Conservation (phyloP, 2,797 vertebrate species). For the Hemitrygon akajei region DNA sequence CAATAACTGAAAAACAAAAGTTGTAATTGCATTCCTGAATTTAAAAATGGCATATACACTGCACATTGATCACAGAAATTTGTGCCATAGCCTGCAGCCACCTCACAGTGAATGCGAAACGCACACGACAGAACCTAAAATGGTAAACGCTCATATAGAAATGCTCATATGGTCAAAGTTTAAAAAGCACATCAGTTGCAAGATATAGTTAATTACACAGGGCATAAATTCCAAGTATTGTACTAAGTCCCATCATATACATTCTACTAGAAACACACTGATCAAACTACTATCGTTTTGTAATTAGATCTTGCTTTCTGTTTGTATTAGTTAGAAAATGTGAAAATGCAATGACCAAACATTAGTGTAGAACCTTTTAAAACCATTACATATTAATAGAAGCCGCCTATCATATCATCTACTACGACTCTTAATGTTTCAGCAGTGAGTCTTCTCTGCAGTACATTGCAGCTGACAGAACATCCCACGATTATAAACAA, state of each 20-base stretch:
- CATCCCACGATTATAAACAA: too few relatives aligned
- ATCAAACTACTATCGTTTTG: not conserved
- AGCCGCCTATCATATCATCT: not conserved
- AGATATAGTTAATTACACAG: not conserved
- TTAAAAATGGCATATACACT: not conserved
- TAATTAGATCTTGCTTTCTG: not conserved
- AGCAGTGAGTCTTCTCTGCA: too few relatives aligned
- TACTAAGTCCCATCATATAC: not conserved
- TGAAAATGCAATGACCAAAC: not conserved
- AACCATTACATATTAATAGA: not conserved
- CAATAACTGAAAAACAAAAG: slow-evolving; percentile 62
- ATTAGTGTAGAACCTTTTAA: not conserved
- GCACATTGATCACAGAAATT: not conserved
- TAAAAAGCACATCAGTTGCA: not conserved
- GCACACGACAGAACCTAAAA: not conserved
- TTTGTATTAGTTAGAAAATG: not conserved
- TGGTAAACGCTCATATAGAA: not conserved
- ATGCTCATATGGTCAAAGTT: not conserved
- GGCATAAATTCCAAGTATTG: not conserved
- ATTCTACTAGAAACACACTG: not conserved
- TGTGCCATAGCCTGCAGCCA: not conserved
- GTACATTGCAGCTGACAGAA: too few relatives aligned
- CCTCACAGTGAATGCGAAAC: not conserved
- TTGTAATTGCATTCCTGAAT: not conserved
- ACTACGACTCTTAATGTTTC: not conserved